phyloP scores from a whole-genome alignment of 2,113 vertebrate species.

The Hippoglossus stenolepis region DNA sequence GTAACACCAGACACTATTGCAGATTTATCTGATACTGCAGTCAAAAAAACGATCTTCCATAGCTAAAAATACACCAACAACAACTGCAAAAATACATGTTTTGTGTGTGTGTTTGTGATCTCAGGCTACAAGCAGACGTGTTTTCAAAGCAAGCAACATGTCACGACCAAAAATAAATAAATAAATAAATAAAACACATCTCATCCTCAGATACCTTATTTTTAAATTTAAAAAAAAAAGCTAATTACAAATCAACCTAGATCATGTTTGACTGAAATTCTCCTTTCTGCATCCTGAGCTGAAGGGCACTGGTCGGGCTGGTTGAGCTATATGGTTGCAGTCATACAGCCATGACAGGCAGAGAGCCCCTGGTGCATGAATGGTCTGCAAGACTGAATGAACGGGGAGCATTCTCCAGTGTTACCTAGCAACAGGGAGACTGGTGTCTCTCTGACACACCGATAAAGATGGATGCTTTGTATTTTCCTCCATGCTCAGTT shows the following conservation, averaged over 20 bases:
- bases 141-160: slow-evolving; percentile 17
- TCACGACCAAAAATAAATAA: not conserved
- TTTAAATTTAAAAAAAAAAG: slow-evolving; percentile 26
- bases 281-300: slow-evolving; percentile 25
- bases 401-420: slow-evolving; percentile 79
- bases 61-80: slow-evolving; percentile 48
- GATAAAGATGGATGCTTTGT: slow-evolving; percentile 82
- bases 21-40: slow-evolving; percentile 70
- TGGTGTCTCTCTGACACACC: slow-evolving; percentile 76
- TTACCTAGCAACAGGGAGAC: slow-evolving; percentile 87
- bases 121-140: not conserved
- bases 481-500: slow-evolving; percentile 74
- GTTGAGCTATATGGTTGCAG: slow-evolving; percentile 57
- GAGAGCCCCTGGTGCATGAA: slow-evolving; percentile 77
- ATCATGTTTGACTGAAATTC: slow-evolving; percentile 6
- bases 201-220: slow-evolving; percentile 6
- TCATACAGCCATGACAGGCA: slow-evolving; percentile 57
- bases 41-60: slow-evolving; percentile 35
- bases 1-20: slow-evolving; percentile 50
- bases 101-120: slow-evolving; percentile 11
- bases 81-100: slow-evolving; percentile 18
- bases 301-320: slow-evolving; percentile 42
- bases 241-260: slow-evolving; percentile 5
- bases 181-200: not conserved
- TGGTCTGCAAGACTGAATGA: slow-evolving; percentile 81